phyloP scores from a whole-genome alignment of 2,888 invertebrate genomes.

The Drosophila bunnanda region DNA sequence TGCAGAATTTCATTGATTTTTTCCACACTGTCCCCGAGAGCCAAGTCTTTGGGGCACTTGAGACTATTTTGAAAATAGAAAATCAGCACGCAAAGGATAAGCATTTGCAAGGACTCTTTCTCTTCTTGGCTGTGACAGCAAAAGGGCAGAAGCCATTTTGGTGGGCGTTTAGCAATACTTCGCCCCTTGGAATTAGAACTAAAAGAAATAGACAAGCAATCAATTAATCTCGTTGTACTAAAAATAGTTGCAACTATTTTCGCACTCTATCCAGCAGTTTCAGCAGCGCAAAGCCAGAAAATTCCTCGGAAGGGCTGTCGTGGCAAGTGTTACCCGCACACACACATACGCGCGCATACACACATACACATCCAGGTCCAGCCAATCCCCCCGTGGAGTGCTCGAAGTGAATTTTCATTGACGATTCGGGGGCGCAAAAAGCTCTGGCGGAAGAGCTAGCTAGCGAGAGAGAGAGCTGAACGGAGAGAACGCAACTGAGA shows the following conservation, averaged over 20 bases:
- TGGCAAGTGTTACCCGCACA: slow-evolving; percentile 72
- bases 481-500: slow-evolving; percentile 39
- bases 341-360: slow-evolving; percentile 42
- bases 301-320: slow-evolving; percentile 74
- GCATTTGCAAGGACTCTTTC: slow-evolving; percentile 8
- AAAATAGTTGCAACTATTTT: slow-evolving; percentile 74
- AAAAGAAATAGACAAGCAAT: slow-evolving; percentile 4
- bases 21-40: slow-evolving; percentile 35
- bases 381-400: slow-evolving; percentile 50
- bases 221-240: slow-evolving; percentile 47
- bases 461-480: slow-evolving; percentile 13
- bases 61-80: slow-evolving; percentile 26
- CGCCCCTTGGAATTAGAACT: background rate
- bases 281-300: slow-evolving; percentile 61
- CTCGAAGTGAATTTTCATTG: slow-evolving; percentile 68
- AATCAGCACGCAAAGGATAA: slow-evolving; percentile 14
- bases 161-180: slow-evolving; percentile 1
- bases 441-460: slow-evolving; percentile 37
- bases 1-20: slow-evolving; percentile 81
- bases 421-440: slow-evolving; percentile 61
- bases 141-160: slow-evolving; percentile 18
- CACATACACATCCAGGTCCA: slow-evolving; percentile 40
- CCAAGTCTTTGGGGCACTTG: slow-evolving; percentile 20
- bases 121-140: slow-evolving; percentile 47
- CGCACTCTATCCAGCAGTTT: slow-evolving; percentile 46